Base-by-base conservation (phyloP, 2,113 vertebrate genomes). In the Rhynchopsitta pachyrhyncha region DNA sequence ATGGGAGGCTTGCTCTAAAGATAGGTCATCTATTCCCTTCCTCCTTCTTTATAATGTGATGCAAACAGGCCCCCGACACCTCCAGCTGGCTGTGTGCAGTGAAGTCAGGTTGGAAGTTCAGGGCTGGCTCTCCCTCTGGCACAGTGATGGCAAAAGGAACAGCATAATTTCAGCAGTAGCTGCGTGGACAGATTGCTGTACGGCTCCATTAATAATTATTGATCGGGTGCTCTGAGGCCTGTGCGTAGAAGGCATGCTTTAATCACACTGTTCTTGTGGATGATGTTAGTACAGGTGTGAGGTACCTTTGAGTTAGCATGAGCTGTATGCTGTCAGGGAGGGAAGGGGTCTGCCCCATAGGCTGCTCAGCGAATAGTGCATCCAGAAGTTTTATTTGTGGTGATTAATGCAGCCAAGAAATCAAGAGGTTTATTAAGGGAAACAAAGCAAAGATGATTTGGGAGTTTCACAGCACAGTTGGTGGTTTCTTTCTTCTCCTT, bases 401-500 rank as follows among this genome's bases (percentile, higher is more conserved):
- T 69, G 25, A 77, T 74, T 69, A 70, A 29, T 80, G 86, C 44
- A 7, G 2, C 44, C n/a, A 28, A 29, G 55, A 82, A 84, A 67
- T 31, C 35, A 52, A 82, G 50, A 57, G n/a, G 41, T 95, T 95
- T 82, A 25, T 62, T 86, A 53, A 82, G 62, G 47, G 24, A 82
- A 83, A 73, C 4, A 71, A 82, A 66, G 18, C 28, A 64, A 71
- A 71, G 17, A 27, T 57, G 50, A 75, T 75, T 75, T 89, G 20
- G 17, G 69, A 63, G 24, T 33, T 60, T 77, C 39, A 31, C 41
- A 67, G 66, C 74, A 49, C 27, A 39, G 35, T 5, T 59, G 22
- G 76, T 75, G 37, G 47, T 52, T 92, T 81, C 66, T 79, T 86
- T 86, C 66, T 83, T 90, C 17, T 93, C 37, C 24, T 75, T 60